phyloP scores from a whole-genome alignment of 1,140 invertebrate species.

The Lordiphosa clarofinis region DNA sequence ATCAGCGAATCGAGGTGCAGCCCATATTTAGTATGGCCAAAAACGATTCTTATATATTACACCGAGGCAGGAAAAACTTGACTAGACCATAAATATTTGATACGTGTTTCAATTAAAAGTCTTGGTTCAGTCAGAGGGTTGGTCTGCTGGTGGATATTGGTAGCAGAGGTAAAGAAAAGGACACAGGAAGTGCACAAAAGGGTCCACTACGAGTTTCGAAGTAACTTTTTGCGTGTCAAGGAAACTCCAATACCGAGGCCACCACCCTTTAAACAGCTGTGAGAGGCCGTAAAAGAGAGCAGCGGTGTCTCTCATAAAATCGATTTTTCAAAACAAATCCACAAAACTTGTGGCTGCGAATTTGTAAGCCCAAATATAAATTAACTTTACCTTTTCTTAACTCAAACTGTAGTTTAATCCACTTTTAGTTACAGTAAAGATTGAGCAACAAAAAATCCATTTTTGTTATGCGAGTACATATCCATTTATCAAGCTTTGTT shows the following conservation, averaged over 20 bases:
- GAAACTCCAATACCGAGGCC: conserved; percentile 23
- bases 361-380: conserved; percentile 4
- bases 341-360: conserved; percentile 32
- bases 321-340: conserved; percentile 44
- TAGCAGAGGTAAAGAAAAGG: no score
- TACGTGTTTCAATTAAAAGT: conserved; percentile 39
- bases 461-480: neutral
- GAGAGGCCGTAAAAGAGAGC: conserved; percentile 36
- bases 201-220: conserved; percentile 2
- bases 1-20: conserved; percentile 11
- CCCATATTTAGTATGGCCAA: conserved; percentile 25
- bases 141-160: neutral
- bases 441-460: conserved; percentile 5
- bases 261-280: conserved; percentile 28
- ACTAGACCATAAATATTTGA: conserved; percentile 28
- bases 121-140: neutral
- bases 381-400: conserved; percentile 30
- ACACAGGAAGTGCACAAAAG: no score
- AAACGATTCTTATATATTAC: conserved; percentile 33
- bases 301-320: conserved; percentile 23
- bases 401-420: conserved; percentile 5
- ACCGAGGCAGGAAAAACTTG: neutral
- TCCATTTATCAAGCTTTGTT: conserved; percentile 7
- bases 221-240: conserved; percentile 45
- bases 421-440: neutral